Evolutionary conservation across 2,113 vertebrate genomes (phyloP).

Genomic region (Urocitellus parryii): DNA sequence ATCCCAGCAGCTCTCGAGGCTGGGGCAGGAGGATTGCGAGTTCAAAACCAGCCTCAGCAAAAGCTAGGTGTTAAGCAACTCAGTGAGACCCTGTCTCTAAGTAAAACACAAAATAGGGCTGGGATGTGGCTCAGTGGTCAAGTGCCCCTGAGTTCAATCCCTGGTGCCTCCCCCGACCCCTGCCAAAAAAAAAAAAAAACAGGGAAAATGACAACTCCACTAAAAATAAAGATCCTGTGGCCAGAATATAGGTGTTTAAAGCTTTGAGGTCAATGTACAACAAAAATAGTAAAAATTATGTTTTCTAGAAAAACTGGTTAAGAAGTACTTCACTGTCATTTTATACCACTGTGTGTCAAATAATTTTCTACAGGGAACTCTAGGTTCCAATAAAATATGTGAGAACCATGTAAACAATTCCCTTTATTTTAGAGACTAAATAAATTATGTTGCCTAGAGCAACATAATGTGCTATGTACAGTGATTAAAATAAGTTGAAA

Average conservation of each 20-base stretch:
- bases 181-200: not conserved
- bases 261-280: not conserved
- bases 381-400: not conserved
- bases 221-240: not conserved
- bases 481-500: not conserved
- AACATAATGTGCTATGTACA: not conserved
- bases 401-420: not conserved
- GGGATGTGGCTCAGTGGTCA: no score
- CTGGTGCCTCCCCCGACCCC: no score
- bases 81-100: no score
- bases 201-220: not conserved
- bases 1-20: no score
- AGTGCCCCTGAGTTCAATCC: no score
- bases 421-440: not conserved
- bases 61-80: no score
- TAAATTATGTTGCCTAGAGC: not conserved
- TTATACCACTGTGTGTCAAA: constrained; percentile 4
- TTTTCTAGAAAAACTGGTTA: not conserved
- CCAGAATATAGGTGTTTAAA: not conserved
- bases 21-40: no score
- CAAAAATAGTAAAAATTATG: not conserved
- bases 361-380: not conserved
- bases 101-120: no score
- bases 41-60: no score
- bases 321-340: not conserved